Evolutionary conservation across 2,888 invertebrate genomes (phyloP).

Genomic region (Ellobium chinense): DNA sequence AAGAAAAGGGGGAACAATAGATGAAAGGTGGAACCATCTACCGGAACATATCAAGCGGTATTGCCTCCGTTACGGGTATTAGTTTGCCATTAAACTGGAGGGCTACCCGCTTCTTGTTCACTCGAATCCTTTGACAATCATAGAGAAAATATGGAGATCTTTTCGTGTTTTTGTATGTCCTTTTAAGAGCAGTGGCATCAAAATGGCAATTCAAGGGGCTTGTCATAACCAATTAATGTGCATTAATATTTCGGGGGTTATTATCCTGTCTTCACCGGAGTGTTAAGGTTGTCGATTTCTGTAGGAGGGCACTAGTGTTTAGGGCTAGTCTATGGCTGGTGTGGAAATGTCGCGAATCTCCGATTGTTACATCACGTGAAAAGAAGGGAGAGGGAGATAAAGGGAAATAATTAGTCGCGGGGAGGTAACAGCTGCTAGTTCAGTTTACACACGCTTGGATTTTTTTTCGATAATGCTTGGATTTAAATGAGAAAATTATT

Average conservation of each 20-base stretch:
- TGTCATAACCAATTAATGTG: not conserved
- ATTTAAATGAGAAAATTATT: too few relatives aligned
- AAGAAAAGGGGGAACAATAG: not conserved
- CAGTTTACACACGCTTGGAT: too few relatives aligned
- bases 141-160: not conserved
- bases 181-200: not conserved
- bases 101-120: not conserved
- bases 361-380: too few relatives aligned
- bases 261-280: not conserved
- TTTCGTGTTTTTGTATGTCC: not conserved
- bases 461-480: too few relatives aligned
- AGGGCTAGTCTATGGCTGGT: too few relatives aligned
- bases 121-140: not conserved
- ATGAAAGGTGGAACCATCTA: not conserved
- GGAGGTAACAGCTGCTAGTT: too few relatives aligned
- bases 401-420: too few relatives aligned
- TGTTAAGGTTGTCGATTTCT: not conserved
- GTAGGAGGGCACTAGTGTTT: too few relatives aligned
- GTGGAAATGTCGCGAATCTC: too few relatives aligned
- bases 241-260: not conserved
- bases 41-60: not conserved
- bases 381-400: too few relatives aligned
- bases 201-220: not conserved
- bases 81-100: not conserved
- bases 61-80: slow-evolving; percentile 13